Conservation (phyloP, 2,797 vertebrate genomes). For the Artibeus lituratus region DNA sequence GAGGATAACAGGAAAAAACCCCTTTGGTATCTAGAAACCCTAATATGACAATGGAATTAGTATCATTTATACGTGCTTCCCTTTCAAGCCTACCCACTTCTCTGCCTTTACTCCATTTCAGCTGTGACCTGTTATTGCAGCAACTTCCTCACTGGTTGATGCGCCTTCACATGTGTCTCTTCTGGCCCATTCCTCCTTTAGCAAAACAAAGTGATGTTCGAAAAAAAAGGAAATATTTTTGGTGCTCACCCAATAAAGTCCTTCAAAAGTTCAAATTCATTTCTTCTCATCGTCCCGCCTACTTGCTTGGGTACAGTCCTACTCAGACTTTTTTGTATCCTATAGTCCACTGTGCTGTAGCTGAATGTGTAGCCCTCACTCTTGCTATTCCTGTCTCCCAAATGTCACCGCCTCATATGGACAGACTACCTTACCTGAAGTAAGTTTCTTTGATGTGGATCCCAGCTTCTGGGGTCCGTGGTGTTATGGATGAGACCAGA, state of each 20-base stretch:
- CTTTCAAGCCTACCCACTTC: not conserved
- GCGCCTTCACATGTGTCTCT: not conserved
- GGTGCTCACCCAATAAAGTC: not conserved
- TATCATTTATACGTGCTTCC: not conserved
- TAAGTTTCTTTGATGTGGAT: too few relatives aligned
- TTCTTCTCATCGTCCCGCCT: not conserved
- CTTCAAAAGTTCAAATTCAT: not conserved
- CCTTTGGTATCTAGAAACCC: not conserved
- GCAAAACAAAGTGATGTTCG: not conserved
- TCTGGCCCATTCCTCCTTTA: not conserved
- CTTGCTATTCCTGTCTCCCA: not conserved
- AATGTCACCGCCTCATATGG: not conserved
- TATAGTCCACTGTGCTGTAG: accelerated
- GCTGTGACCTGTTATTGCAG: not conserved
- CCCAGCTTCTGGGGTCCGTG: too few relatives aligned
- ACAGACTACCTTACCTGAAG: not conserved
- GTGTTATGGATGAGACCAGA: too few relatives aligned
- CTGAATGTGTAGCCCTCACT: accelerated
- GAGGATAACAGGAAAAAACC: not conserved
- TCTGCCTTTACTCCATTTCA: not conserved
- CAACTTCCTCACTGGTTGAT: not conserved
- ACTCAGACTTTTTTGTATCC: not conserved
- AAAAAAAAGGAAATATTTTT: not conserved
- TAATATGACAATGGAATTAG: not conserved
- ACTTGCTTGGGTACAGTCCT: too few relatives aligned